Conservation (phyloP, 2,888 invertebrate genomes). For the Harmothoe impar region DNA sequence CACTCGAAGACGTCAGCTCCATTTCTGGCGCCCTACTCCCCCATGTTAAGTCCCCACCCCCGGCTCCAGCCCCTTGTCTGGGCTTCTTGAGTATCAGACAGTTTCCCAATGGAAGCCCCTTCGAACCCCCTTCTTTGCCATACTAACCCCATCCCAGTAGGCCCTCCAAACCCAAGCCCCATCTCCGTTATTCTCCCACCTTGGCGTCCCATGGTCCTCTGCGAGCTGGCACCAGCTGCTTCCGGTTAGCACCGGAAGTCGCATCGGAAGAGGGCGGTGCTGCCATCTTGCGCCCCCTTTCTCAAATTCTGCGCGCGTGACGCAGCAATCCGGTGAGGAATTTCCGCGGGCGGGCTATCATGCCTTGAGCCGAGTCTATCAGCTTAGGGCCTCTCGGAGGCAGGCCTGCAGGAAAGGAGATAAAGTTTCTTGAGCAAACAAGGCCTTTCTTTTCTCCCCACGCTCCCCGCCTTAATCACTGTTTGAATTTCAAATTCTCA, state of each 20-base stretch:
- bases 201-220: background rate
- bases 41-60: background rate
- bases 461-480: slow-evolving; percentile 51
- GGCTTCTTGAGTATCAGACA: slow-evolving; percentile 40
- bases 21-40: slow-evolving; percentile 14
- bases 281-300: slow-evolving; percentile 43
- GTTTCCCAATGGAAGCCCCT: background rate
- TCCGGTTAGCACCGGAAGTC: slow-evolving; percentile 42
- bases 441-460: slow-evolving; percentile 24
- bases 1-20: slow-evolving; percentile 59
- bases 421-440: slow-evolving; percentile 63
- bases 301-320: slow-evolving; percentile 59
- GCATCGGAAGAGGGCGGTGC: slow-evolving; percentile 15
- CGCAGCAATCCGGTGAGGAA: slow-evolving; percentile 30
- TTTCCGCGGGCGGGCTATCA: slow-evolving; percentile 28
- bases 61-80: slow-evolving; percentile 14
- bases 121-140: background rate
- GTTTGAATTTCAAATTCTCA: slow-evolving; percentile 62
- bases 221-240: slow-evolving; percentile 32
- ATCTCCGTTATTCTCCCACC: background rate
- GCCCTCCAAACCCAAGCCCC: background rate
- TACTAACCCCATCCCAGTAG: background rate
- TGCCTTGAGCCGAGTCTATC: slow-evolving; percentile 35
- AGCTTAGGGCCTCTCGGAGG: slow-evolving; percentile 31
- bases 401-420: slow-evolving; percentile 42